phyloP scores from a whole-genome alignment of 2,888 invertebrate genomes.

The Papilio demoleus region DNA sequence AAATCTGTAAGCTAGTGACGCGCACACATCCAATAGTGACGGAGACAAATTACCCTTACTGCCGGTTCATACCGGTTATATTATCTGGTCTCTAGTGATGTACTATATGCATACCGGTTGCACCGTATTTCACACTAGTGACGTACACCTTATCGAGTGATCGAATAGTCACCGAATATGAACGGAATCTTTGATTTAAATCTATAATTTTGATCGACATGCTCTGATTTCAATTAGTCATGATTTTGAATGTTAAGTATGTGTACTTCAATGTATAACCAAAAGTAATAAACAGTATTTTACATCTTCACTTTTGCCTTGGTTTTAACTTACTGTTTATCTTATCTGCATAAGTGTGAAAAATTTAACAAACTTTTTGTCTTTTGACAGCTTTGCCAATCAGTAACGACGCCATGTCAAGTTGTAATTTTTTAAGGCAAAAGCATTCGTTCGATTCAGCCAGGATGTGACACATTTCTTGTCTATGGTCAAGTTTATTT shows the following conservation, averaged over 20 bases:
- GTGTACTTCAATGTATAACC: too few species aligned
- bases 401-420: background rate
- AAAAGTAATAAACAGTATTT: too few species aligned
- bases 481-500: slow-evolving; percentile 4
- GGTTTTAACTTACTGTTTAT: background rate
- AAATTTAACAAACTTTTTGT: background rate
- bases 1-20: slow-evolving; percentile 20
- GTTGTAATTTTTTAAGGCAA: background rate
- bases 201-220: background rate
- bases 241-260: background rate
- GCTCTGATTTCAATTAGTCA: background rate
- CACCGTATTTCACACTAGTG: slow-evolving; percentile 8
- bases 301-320: too few species aligned
- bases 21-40: slow-evolving; percentile 15
- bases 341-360: background rate
- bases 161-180: background rate
- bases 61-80: background rate
- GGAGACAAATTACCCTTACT: slow-evolving; percentile 19
- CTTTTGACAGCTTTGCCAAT: background rate
- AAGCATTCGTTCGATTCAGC: background rate
- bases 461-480: background rate
- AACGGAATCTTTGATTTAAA: background rate
- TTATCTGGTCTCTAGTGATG: too few species aligned
- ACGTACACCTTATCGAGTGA: background rate
- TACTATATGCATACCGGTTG: slow-evolving; percentile 1